These are phyloP conservation scores for Hydrochoerus hydrochaeris DNA, from an alignment of 2,113 vertebrate genomes.

Conservation along the genomic window DNA sequence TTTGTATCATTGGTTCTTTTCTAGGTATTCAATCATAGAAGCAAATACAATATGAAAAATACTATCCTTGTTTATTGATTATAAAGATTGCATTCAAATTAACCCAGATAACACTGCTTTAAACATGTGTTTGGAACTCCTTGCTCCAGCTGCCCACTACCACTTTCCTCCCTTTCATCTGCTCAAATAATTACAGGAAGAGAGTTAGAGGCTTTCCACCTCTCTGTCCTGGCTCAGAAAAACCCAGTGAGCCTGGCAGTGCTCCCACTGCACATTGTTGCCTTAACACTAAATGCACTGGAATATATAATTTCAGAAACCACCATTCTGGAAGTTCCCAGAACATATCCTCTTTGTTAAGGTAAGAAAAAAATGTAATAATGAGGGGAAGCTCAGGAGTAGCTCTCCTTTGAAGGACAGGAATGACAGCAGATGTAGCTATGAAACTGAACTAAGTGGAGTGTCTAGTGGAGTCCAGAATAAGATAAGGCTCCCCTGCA, in stretches of 20 bases:
- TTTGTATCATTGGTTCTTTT: background rate
- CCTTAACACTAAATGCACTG: background rate
- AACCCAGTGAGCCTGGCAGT: background rate
- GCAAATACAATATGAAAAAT: background rate
- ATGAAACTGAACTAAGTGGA: background rate
- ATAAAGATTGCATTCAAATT: background rate
- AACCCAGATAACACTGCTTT: constrained; percentile 9
- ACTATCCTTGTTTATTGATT: background rate
- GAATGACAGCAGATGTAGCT: background rate
- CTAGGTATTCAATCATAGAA: background rate
- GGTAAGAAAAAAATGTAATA: background rate
- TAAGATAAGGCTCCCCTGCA: background rate
- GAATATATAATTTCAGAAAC: background rate
- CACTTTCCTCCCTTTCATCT: background rate
- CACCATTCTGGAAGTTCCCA: background rate
- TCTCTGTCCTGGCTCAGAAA: constrained; percentile 11
- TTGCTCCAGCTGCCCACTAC: background rate
- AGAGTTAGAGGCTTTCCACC: background rate
- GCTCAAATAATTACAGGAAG: background rate
- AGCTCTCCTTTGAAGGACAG: background rate
- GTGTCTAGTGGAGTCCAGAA: background rate
- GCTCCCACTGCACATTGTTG: background rate
- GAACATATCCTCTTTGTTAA: background rate
- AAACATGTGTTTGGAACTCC: background rate
- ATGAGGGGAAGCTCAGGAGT: background rate